phyloP scores from a whole-genome alignment of 2,113 vertebrate genomes.

The Chloropsis cyanopogon region DNA sequence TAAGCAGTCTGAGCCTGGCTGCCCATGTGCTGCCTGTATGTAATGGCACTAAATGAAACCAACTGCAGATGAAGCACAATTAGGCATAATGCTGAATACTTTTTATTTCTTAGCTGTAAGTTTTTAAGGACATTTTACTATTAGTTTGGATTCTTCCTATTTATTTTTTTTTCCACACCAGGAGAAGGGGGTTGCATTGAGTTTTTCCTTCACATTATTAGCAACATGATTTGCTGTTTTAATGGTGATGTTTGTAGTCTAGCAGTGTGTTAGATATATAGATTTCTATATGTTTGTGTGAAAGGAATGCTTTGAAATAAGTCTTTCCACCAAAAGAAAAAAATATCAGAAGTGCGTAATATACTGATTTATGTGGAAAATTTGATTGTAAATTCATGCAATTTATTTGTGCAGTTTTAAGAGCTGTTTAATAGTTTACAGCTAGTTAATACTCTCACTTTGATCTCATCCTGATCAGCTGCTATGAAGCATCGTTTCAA shows the following conservation, averaged over 20 bases:
- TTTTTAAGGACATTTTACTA: neutral
- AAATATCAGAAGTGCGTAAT: neutral
- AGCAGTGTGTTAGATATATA: neutral
- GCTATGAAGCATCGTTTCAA: neutral
- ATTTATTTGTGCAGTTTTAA: neutral
- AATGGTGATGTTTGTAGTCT: neutral
- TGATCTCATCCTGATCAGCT: neutral
- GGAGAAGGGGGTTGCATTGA: neutral
- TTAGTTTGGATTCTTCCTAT: neutral
- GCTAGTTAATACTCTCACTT: neutral
- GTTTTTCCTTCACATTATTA: neutral
- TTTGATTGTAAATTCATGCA: neutral
- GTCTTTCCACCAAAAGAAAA: neutral
- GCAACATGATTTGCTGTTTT: neutral
- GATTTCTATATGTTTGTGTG: neutral
- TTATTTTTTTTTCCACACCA: neutral
- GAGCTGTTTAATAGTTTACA: neutral
- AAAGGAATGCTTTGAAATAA: neutral
- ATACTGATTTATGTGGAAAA: neutral
- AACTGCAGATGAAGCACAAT: neutral
- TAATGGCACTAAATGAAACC: neutral
- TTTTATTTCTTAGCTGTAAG: neutral
- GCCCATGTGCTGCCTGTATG: neutral
- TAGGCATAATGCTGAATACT: neutral
- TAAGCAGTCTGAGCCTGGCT: neutral